A percentile compares a stretch with the other conserved stretches of the same genome.
Evolutionary conservation across 2,888 invertebrate genomes (phyloP).

Genomic region (Glaucopsyche alexis): DNA sequence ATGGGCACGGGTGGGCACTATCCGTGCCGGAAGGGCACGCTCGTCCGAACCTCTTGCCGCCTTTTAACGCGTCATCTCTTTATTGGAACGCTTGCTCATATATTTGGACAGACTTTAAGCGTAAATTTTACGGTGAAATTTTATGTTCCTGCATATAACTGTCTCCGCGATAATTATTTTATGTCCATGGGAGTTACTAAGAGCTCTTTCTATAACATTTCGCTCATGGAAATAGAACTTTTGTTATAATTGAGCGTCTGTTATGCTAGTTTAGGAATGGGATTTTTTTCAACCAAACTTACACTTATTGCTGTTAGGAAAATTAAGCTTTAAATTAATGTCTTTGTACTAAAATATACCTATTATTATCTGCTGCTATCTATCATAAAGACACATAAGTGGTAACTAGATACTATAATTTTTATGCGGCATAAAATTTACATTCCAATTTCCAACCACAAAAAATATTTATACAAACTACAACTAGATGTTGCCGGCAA

Average conservation of each 20-base stretch:
- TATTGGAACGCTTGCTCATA: slow-evolving; percentile 1
- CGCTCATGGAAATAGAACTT: neutral
- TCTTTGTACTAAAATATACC: no score
- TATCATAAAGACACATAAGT: no score
- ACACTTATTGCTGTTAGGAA: neutral
- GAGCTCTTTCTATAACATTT: neutral
- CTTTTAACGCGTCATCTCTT: slow-evolving; percentile 33
- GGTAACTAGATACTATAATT: no score
- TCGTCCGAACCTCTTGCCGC: slow-evolving; percentile 34
- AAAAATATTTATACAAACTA: no score
- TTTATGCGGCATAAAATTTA: no score
- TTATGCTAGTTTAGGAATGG: neutral
- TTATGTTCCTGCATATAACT: slow-evolving; percentile 8
- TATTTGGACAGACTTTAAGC: slow-evolving; percentile 9
- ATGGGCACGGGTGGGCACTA: slow-evolving; percentile 32
- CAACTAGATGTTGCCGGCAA: no score
- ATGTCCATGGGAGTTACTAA: neutral
- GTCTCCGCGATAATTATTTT: slow-evolving; percentile 10
- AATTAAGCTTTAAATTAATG: no score
- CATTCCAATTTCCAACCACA: no score
- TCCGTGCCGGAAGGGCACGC: slow-evolving; percentile 38
- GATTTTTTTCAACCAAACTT: neutral
- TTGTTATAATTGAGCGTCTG: neutral
- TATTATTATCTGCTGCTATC: no score
- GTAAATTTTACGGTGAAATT: slow-evolving; percentile 3